These are phyloP conservation scores for Colaptes auratus DNA, from an alignment of 2,113 vertebrate genomes.

Conservation along the genomic window DNA sequence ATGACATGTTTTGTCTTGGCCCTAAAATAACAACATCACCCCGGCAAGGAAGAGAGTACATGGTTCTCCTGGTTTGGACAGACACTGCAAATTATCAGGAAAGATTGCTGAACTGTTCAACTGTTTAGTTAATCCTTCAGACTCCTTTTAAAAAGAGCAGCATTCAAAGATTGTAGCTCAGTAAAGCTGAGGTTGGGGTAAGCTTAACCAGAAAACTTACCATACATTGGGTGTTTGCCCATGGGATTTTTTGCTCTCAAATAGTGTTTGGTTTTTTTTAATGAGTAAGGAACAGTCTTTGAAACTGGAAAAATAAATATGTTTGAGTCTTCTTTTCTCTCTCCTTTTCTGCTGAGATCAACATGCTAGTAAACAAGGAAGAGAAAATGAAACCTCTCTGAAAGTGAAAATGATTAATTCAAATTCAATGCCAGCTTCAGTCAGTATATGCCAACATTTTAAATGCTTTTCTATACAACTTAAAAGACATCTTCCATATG, in stretches of 20 bases:
- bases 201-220: not conserved
- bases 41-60: not conserved
- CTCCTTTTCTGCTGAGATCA: not conserved
- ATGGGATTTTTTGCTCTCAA: rapidly evolving
- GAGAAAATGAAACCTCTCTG: not conserved
- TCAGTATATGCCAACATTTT: not conserved
- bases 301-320: not conserved
- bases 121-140: not conserved
- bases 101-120: not conserved
- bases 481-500: not conserved
- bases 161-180: not conserved
- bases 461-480: not conserved
- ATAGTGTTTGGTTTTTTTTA: not conserved
- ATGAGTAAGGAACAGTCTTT: not conserved
- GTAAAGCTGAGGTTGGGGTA: not conserved
- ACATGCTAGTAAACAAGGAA: not conserved
- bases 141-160: not conserved
- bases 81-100: not conserved
- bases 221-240: not conserved
- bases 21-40: not conserved
- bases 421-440: not conserved
- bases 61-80: not conserved
- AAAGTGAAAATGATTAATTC: not conserved
- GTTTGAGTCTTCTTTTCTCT: not conserved
- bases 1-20: not conserved